Conservation (phyloP, 2,797 vertebrate species). For the Chromis chromis region DNA sequence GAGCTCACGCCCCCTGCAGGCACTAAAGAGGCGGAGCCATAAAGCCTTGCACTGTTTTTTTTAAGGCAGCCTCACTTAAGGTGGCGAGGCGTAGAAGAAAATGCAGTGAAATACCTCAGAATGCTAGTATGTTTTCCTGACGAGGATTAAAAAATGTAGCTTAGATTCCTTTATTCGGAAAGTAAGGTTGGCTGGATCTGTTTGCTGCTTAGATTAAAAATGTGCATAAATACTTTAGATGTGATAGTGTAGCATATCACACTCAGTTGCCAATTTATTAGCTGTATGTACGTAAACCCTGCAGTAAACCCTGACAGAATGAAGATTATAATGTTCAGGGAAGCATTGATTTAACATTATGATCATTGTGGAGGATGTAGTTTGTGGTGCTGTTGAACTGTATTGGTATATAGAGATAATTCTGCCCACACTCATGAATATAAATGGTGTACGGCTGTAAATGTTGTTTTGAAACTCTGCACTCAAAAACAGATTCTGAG, state of each 20-base stretch:
- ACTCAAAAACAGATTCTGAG: no score
- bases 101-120: neutral
- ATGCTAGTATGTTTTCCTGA: neutral
- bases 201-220: neutral
- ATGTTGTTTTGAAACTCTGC: no score
- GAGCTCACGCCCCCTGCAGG: conserved; percentile 80
- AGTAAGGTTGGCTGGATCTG: neutral
- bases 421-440: no score
- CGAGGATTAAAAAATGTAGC: neutral
- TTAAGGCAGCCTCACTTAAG: conserved; percentile 74
- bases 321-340: neutral
- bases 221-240: neutral
- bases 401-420: no score
- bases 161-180: neutral
- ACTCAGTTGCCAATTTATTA: neutral
- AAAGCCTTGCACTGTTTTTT: conserved; percentile 29
- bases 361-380: neutral
- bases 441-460: no score
- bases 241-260: no score
- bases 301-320: neutral
- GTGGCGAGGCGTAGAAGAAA: conserved; percentile 39
- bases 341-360: neutral
- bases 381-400: no score
- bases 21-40: conserved; percentile 69
- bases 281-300: no score